Conservation (phyloP, 37 sponge, comb jelly and placozoan genomes). For the Ephydatia muelleri region DNA sequence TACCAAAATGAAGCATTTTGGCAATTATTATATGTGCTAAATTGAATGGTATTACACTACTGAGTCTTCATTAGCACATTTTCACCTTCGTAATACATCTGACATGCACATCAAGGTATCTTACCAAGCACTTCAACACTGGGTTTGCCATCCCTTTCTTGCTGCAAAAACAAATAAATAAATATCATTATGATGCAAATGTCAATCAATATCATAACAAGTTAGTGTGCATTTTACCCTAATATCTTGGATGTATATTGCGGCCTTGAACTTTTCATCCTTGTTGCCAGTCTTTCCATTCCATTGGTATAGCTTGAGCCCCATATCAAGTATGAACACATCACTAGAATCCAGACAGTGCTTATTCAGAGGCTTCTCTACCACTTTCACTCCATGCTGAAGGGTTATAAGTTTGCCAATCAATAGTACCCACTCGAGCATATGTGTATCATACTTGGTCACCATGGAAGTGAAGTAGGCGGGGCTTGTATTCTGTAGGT, state of each 20-base stretch:
- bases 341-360: slow-evolving; percentile 65
- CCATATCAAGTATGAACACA: slow-evolving; percentile 86
- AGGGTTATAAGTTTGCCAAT: neutral
- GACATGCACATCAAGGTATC: neutral
- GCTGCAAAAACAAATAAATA: slow-evolving; percentile 4
- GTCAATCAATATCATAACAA: neutral
- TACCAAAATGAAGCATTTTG: no score
- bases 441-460: slow-evolving; percentile 8
- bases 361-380: slow-evolving; percentile 59
- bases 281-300: slow-evolving; percentile 79
- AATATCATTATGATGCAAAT: neutral
- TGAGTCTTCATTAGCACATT: slow-evolving; percentile 14
- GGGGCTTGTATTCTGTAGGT: slow-evolving; percentile 72
- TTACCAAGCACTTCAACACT: slow-evolving; percentile 69
- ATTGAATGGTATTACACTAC: slow-evolving; percentile 49
- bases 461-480: slow-evolving; percentile 85
- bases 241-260: slow-evolving; percentile 55
- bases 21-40: no score
- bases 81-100: no score
- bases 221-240: slow-evolving; percentile 32
- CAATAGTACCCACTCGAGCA: neutral
- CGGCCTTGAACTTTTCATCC: slow-evolving; percentile 82
- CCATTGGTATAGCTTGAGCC: slow-evolving; percentile 77
- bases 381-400: slow-evolving; percentile 25
- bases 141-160: slow-evolving; percentile 75